Base-by-base conservation (phyloP, 2,888 invertebrate species). In the Bhutanitis thaidina region DNA sequence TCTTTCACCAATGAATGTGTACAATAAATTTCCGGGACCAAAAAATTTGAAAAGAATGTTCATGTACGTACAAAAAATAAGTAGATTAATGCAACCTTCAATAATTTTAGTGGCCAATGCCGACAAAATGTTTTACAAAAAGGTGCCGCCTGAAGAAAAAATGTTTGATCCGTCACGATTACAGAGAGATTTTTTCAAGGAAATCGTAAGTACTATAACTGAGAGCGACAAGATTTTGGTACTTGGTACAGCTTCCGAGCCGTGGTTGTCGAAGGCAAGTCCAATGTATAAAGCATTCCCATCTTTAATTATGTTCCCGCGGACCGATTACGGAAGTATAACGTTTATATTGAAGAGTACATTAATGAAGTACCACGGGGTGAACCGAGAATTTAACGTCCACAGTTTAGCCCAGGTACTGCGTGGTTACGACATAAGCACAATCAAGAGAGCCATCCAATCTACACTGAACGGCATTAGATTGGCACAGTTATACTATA, bases 41-140 rank as follows among this genome's bases (percentile, higher is more conserved):
- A 92, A 92, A 66, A 93, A 93, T 1, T 78, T 93, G 49, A 93
- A 93, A 62, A 92, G 90, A 75, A 86, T 96, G 61, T 89, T 94
- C 54, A 90, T 92, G 54, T 89, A 92, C 16, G 82, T 96, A 0
- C 91, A 90, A 40, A 95, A 92, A 89, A 92, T 93, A 63, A 90
- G 93, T 16, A 85, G 87, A 55, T 48, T 91, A n/a, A 90, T 93
- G 67, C 94, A 95, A 62, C 96, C 96, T 0, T 92, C 94, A 0
- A 84, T 96, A 0, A 92, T 96, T 53, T 91, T 93, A 56, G 91
- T 96, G 15, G 92, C 93, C 4, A 85, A 90, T 39, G 93, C 91
- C 0, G 94, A 94, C 52, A 92, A 91, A 64, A 86, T 93, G 56
- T 96, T 94, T 80, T 93, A 92, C 56, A 93, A 92, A 61, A 92